A percentile compares a stretch with the other conserved stretches of the same genome.
Conservation (phyloP, 1,140 invertebrate species). For the Zeugodacus cucurbitae region DNA sequence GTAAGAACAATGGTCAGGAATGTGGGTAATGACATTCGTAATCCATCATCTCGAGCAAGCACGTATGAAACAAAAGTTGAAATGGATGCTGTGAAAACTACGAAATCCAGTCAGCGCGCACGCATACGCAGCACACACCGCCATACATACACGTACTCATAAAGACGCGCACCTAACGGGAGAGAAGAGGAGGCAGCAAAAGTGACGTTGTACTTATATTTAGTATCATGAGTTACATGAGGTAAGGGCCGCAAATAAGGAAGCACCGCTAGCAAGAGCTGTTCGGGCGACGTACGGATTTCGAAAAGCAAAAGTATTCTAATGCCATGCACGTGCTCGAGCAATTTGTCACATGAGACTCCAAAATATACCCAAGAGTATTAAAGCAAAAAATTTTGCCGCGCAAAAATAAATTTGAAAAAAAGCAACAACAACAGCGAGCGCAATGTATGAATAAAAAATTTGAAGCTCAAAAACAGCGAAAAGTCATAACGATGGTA, state of each 20-base stretch:
- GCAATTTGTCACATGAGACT: conserved; percentile 66
- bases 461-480: neutral
- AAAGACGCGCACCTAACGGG: neutral
- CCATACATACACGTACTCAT: neutral
- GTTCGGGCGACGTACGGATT: neutral
- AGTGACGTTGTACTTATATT: neutral
- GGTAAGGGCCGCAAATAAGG: neutral
- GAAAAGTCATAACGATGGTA: neutral
- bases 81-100: conserved; percentile 30
- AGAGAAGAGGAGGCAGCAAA: neutral
- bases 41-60: neutral
- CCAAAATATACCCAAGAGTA: conserved; percentile 62
- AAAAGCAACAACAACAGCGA: neutral
- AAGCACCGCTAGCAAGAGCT: neutral
- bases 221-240: neutral
- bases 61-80: conserved; percentile 31
- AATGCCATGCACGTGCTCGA: conserved; percentile 62
- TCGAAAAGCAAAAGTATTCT: conserved; percentile 43
- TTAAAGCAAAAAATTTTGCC: neutral
- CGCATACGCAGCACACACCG: neutral
- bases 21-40: conserved; percentile 36
- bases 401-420: neutral
- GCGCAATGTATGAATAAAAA: neutral
- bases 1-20: neutral
- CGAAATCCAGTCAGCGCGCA: conserved; percentile 4